phyloP scores from a whole-genome alignment of 2,888 invertebrate species.

The Herminia tarsipennalis region DNA sequence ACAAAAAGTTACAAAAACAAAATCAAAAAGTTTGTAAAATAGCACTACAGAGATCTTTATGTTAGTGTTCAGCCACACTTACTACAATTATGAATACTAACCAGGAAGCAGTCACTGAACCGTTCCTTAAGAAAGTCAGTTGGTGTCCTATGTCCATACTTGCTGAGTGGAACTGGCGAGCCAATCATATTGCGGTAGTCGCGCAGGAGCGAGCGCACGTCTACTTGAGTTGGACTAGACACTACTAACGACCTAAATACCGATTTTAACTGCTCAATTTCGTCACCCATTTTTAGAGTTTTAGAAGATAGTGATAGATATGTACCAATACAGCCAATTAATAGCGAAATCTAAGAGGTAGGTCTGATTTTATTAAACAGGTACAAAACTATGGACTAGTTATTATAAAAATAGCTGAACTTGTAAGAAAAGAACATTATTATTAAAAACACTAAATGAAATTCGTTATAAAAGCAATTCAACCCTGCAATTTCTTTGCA shows the following conservation, averaged over 20 bases:
- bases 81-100: conserved; percentile 39
- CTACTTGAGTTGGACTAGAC: conserved; percentile 68
- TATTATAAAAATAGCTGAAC: too few species aligned
- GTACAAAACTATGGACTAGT: too few species aligned
- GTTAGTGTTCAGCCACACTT: neutral
- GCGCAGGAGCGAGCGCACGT: conserved; percentile 59
- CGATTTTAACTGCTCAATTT: conserved; percentile 62
- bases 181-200: conserved; percentile 74
- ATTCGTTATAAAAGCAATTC: too few species aligned
- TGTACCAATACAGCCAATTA: too few species aligned
- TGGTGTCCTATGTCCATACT: conserved; percentile 64
- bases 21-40: neutral
- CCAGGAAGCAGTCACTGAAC: conserved; percentile 71
- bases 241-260: conserved; percentile 72
- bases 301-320: too few species aligned
- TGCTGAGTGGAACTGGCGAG: conserved; percentile 53
- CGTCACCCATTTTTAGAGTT: conserved; percentile 58
- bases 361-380: too few species aligned
- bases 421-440: too few species aligned
- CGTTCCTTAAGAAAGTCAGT: conserved; percentile 65
- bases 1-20: neutral
- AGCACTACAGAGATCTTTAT: too few species aligned
- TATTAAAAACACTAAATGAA: too few species aligned
- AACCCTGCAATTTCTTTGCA: too few species aligned
- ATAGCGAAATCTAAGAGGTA: too few species aligned